Evolutionary conservation across 1,140 invertebrate species (phyloP), one percentile per base, ranked within the genome.

Genomic region (Micrasema longulum): DNA sequence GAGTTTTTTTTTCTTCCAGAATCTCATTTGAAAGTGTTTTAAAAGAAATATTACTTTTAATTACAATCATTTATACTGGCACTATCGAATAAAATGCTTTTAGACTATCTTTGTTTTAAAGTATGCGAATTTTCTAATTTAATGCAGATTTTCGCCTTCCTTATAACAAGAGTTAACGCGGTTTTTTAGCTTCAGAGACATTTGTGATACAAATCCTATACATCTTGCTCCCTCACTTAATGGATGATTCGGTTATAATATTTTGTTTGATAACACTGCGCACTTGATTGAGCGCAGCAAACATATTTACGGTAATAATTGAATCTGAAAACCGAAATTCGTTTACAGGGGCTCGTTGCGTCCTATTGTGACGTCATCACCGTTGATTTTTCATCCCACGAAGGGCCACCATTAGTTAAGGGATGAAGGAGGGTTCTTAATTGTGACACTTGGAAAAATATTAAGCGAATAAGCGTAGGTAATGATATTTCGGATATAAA

Each of bases 321-420:
- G 74, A 75, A 75, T 75, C 69, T 75, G 66, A 76, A 75, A 73
- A 73, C 74, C 71, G 63, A 76, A 76, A 76, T 76, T 76, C 71
- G 74, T 65, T 76, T 76, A 72, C 67, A 23, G 71, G 26, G 50
- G 63, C 74, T 76, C 74, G 71, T 76, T 76, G 62, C 71, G 74
- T 71, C 71, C 71, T 45, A 76, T 76, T 76, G 74, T 76, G 71
- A 68, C 64, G 52, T 76, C 68, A 76, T 76, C 69, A 76, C 57
- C 60, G 74, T 69, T 75, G 70, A 75, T 75, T 75, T 75, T 75
- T 75, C 70, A 69, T 38, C 52, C 67, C 74, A 62, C 66, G 23
- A n/a, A 70, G 74, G 60, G 10, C 22, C 43, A 26, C 41, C 22
- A 53, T 47, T 50, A 12, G 50, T 14, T 26, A 23, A 45, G 47